These are phyloP conservation scores for Lasioglossum marginatum DNA, from an alignment of 2,888 invertebrate species.

Conservation along the genomic window DNA sequence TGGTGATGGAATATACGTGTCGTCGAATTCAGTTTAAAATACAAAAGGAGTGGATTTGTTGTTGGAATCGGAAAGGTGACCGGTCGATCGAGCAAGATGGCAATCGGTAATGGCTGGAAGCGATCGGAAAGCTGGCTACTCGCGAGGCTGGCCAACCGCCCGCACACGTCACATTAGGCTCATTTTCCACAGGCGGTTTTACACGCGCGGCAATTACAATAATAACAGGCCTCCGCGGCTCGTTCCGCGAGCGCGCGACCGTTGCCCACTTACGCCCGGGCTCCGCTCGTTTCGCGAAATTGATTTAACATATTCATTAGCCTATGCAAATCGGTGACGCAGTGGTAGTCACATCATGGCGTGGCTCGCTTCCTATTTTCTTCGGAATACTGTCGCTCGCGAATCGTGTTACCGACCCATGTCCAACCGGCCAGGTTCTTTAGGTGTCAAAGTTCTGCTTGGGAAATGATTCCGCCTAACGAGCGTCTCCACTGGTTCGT, in stretches of 20 bases:
- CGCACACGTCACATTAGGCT: slow-evolving; percentile 83
- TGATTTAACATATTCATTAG: slow-evolving; percentile 84
- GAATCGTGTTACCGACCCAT: neutral
- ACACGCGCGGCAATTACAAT: slow-evolving; percentile 83
- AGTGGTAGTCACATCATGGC: neutral
- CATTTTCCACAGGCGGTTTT: slow-evolving; percentile 83
- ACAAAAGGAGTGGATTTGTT: neutral
- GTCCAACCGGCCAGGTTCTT: neutral
- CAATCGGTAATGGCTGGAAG: slow-evolving; percentile 18
- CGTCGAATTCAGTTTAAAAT: too few species aligned
- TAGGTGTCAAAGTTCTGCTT: neutral
- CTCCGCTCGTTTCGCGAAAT: slow-evolving; percentile 80
- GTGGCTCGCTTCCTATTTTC: slow-evolving; percentile 3
- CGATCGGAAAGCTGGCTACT: slow-evolving; percentile 20
- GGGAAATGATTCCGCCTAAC: neutral
- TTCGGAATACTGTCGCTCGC: neutral
- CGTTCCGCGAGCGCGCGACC: slow-evolving; percentile 70
- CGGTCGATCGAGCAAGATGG: slow-evolving; percentile 5
- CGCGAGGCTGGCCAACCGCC: slow-evolving; percentile 73
- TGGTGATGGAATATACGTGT: too few species aligned
- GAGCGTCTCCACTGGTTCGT: neutral
- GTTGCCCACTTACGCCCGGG: slow-evolving; percentile 71
- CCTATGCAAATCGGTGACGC: slow-evolving; percentile 79
- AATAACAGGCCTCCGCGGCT: slow-evolving; percentile 81
- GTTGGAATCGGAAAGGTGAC: neutral